Evolutionary conservation across 2,888 invertebrate species (phyloP), one percentile per base, ranked within the genome.

Genomic region (Eristalinus aeneus): DNA sequence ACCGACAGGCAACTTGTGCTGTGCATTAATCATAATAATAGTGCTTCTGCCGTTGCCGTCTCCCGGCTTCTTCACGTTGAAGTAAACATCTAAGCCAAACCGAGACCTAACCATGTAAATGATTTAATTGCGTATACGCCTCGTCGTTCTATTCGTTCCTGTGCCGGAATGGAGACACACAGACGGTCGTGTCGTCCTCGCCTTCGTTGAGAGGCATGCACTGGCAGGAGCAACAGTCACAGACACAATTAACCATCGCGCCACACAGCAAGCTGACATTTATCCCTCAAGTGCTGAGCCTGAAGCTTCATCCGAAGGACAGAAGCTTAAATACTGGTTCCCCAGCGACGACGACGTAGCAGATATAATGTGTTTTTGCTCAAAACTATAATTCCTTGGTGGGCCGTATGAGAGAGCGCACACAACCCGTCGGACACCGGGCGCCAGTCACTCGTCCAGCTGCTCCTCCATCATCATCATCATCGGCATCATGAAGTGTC

Each of bases 21-120:
- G 69, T 65, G 77, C 81, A 86, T 86, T 81, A 79, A 86, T 81
- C 85, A 86, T 81, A 86, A 86, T 86, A 81, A 86, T 60, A 77
- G 69, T 71, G 54, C 73, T 78, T n/a, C 36, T 76, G 60, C 56
- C 58, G 64, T 56, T 80, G 36, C 80, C 53, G 58, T 20, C 54
- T 39, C n/a, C 36, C 16, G 65, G 60, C 46, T 60, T 36, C 53
- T 65, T 69, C 61, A 63, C 63, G 46, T 46, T 16, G 36, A 58
- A 67, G 58, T 46, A 80, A 72, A 64, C 64, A 74, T 78, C 54
- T 23, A 22, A 58, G 54, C 34, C 60, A 34, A 73, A 60, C 60
- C 76, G 39, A 46, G 56, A 74, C 69, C 22, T 63, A 69, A 73
- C 76, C 80, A 85, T 69, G 69, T 73, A 77, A 77, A 81, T 81